A percentile compares a stretch with the other conserved stretches of the same genome.
Conservation (phyloP, 2,113 vertebrate genomes). For the Cebidichthys violaceus region DNA sequence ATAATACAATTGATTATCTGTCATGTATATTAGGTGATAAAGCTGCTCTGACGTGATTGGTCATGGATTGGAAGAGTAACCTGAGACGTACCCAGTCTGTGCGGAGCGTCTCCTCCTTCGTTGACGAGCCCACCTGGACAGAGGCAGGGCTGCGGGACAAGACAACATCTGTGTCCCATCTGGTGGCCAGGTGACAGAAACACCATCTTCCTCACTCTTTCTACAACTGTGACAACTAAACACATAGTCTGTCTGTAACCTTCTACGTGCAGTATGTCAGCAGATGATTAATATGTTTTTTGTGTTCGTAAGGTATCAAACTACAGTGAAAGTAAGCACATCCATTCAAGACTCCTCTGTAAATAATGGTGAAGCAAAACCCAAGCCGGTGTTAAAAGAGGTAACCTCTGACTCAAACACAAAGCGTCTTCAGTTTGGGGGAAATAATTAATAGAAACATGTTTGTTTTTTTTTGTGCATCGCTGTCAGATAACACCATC, state of each 20-base stretch:
- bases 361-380: slow-evolving; percentile 45
- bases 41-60: slow-evolving; percentile 9
- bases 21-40: not conserved
- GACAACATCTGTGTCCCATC: slow-evolving; percentile 84
- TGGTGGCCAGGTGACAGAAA: slow-evolving; percentile 82
- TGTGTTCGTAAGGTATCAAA: slow-evolving; percentile 84
- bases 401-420: slow-evolving; percentile 52
- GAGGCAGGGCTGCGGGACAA: slow-evolving; percentile 64
- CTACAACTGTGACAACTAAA: not conserved
- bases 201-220: not conserved
- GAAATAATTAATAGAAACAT: not conserved
- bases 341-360: slow-evolving; percentile 19
- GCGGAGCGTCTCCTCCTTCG: slow-evolving; percentile 48
- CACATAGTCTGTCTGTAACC: not conserved
- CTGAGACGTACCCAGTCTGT: slow-evolving; percentile 79
- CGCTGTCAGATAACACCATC: slow-evolving; percentile 36
- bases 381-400: slow-evolving; percentile 54
- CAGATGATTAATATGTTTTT: not conserved
- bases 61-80: slow-evolving; percentile 80
- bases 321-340: slow-evolving; percentile 58
- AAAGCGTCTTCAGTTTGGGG: not conserved
- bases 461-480: not conserved
- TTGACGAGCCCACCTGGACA: slow-evolving; percentile 59
- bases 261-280: not conserved
- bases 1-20: not conserved